Base-by-base conservation (phyloP, 2,888 invertebrate genomes). In the Podabrus alpinus region DNA sequence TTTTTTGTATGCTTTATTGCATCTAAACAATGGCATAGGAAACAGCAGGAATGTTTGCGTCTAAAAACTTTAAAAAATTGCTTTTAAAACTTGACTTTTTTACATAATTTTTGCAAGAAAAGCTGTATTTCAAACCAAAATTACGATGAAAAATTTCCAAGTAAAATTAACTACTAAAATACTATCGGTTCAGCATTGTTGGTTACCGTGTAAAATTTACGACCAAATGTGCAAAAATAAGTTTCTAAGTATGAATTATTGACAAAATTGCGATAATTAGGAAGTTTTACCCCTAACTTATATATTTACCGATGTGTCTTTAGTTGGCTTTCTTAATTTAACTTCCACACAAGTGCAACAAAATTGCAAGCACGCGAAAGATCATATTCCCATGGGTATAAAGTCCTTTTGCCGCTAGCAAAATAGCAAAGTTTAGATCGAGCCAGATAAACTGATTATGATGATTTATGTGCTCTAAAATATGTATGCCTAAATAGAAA, bases 381-480 rank as follows among this genome's bases (percentile, higher is more conserved):
- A 79, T 79, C 76, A 77, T 68, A 75, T 82, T 82, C 82, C 83
- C 82, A 66, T 76, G 80, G 82, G 84, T 81, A 25, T 64, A 69
- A 60, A 68, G 72, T 76, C 76, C 76, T 73, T 71, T 67, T 73
- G 76, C 75, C 81, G 82, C 82, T 79, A 81, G 82, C 83, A 83
- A 84, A 84, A 85, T 83, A 81, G 82, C 83, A 83, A 86, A 85
- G 84, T 85, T 85, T 83, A 85, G 85, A 85, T 85, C 84, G 83
- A 85, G 83, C 83, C 80, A 83, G 84, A 86, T 86, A 86, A 85
- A 85, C 84, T 84, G 85, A 85, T 85, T 85, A 85, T 80, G 82
- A 85, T 85, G 85, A 86, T 86, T 85, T 85, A 86, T 78, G 77
- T 80, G 82, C 83, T 83, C 84, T 83, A 83, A 82, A 85, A 85